phyloP scores from a whole-genome alignment of 1,140 invertebrate genomes.

The Neomicropteryx cornuta region DNA sequence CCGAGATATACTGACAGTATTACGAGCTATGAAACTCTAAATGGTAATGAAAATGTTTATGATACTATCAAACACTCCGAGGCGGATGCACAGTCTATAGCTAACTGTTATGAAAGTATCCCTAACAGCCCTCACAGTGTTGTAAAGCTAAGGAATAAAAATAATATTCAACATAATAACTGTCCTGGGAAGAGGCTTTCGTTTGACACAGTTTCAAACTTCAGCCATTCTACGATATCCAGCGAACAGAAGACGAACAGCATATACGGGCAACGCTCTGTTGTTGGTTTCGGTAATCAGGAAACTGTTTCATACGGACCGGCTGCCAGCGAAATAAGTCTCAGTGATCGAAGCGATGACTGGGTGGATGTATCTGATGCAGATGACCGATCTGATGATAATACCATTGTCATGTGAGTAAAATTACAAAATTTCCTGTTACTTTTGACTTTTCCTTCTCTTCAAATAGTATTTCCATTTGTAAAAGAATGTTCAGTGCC shows the following conservation, averaged over 20 bases:
- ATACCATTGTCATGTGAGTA: constrained; percentile 38
- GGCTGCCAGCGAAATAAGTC: constrained; percentile 32
- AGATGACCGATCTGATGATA: constrained; percentile 31
- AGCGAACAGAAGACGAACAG: constrained; percentile 56
- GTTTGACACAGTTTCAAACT: constrained; percentile 35
- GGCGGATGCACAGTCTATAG: constrained; percentile 31
- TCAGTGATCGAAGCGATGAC: constrained; percentile 45
- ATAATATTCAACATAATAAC: constrained; percentile 17
- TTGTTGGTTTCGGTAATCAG: constrained; percentile 40
- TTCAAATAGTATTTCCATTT: too few species aligned
- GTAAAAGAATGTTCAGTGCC: too few species aligned
- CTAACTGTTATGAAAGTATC: constrained; percentile 48
- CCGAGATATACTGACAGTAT: too few species aligned
- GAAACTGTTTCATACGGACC: constrained; percentile 35
- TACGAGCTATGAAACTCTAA: too few species aligned
- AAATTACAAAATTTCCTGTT: too few species aligned
- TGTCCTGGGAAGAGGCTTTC: constrained; percentile 29
- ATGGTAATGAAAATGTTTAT: constrained; percentile 44
- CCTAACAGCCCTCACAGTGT: constrained; percentile 34
- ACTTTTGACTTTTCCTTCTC: too few species aligned
- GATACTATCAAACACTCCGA: constrained; percentile 47
- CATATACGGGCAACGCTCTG: constrained; percentile 44
- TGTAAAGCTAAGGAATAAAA: constrained; percentile 27
- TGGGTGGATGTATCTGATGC: constrained; percentile 54
- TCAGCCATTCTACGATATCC: constrained; percentile 45